Percentiles rank a stretch among this genome's conserved stretches.
phyloP scores from a whole-genome alignment of 2,797 vertebrate species.

The Pangasius sanitwongsei region DNA sequence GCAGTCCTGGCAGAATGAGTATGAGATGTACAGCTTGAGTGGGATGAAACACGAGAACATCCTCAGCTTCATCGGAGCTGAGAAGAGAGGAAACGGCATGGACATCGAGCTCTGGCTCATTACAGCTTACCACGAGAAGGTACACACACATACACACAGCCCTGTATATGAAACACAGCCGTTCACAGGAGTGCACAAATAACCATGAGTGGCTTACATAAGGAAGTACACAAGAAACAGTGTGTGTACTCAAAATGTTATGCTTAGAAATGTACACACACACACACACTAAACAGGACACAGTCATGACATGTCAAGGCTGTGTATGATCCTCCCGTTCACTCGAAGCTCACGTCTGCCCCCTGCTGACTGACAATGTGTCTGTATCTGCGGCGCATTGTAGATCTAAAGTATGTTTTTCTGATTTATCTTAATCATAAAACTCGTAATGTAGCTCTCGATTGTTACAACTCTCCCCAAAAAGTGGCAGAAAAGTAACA shows the following conservation, averaged over 20 bases:
- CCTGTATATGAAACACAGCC: background rate
- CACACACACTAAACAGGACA: background rate
- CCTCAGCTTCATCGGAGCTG: slow-evolving; percentile 91
- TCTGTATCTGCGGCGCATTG: background rate
- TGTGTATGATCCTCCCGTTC: background rate
- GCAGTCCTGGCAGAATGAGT: slow-evolving; percentile 98
- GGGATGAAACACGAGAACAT: slow-evolving; percentile 98
- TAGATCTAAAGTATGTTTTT: background rate
- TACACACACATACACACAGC: background rate
- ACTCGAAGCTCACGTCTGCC: slow-evolving; percentile 43
- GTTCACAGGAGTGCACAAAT: background rate
- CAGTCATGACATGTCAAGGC: background rate
- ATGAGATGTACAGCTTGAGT: slow-evolving; percentile 91
- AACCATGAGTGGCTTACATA: background rate
- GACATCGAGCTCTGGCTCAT: slow-evolving; percentile 97
- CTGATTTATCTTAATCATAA: no score
- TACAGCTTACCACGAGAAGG: slow-evolving; percentile 94
- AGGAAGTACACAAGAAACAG: background rate
- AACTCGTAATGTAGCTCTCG: background rate
- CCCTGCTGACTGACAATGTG: slow-evolving; percentile 61
- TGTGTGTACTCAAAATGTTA: background rate
- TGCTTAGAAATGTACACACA: background rate
- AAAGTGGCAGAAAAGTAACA: background rate
- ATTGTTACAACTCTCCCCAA: background rate
- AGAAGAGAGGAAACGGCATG: slow-evolving; percentile 92